These are phyloP conservation scores for Rhombomys opimus DNA, from an alignment of 2,113 vertebrate species.

Conservation along the genomic window DNA sequence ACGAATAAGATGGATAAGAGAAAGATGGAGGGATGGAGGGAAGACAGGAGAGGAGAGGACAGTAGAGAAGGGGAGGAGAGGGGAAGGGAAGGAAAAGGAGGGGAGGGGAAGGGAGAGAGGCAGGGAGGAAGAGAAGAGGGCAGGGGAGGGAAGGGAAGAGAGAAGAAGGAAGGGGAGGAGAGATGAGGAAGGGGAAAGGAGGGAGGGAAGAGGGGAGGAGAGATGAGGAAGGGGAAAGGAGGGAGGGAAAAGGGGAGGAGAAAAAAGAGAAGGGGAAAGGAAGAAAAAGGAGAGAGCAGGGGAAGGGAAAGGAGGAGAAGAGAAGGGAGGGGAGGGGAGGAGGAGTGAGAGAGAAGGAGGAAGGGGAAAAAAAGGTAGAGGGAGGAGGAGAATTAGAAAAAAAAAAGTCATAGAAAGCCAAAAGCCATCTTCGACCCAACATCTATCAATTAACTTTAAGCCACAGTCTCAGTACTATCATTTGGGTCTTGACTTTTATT, in stretches of 20 bases:
- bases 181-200: too few relatives aligned
- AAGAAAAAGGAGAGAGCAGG: too few relatives aligned
- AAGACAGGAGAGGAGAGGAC: background rate
- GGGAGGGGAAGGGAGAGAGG: background rate
- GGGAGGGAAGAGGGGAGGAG: accelerated
- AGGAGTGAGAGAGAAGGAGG: background rate
- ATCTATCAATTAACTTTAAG: background rate
- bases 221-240: too few relatives aligned
- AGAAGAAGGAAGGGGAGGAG: accelerated
- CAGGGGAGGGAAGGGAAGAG: background rate
- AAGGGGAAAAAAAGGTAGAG: background rate
- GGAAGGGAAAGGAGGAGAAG: background rate
- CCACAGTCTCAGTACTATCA: slow-evolving; percentile 41
- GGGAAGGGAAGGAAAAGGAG: too few relatives aligned
- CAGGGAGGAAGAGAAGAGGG: background rate
- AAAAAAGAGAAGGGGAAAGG: background rate
- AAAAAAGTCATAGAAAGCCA: background rate
- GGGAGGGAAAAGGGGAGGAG: background rate
- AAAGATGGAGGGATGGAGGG: background rate
- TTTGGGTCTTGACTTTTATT: slow-evolving; percentile 52
- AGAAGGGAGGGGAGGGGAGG: too few relatives aligned
- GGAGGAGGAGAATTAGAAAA: background rate
- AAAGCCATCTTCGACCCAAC: slow-evolving; percentile 12
- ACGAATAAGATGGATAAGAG: background rate
- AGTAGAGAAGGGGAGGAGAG: too few relatives aligned